Base-by-base conservation (phyloP, 2,888 invertebrate species). In the Graphium colonna region DNA sequence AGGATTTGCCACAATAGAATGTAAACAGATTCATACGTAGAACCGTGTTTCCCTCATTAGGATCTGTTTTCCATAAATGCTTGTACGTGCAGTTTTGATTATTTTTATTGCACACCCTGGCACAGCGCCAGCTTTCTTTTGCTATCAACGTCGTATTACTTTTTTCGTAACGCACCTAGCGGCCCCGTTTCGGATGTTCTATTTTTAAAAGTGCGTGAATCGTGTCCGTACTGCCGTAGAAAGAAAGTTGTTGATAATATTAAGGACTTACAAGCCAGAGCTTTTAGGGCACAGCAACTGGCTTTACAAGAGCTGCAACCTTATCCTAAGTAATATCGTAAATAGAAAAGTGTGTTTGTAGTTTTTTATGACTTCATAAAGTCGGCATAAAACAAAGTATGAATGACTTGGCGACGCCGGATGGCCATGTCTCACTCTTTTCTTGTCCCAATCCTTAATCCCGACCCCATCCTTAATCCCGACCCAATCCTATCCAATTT, bases 101-200 rank as follows among this genome's bases (percentile, higher is more conserved):
- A 62, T 61, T 63, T 64, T 59, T 62, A 63, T 60, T 65, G 60
- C 64, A 64, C 13, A 48, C 12, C n/a, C 52, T 67, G 68, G 68
- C 60, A 15, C 7, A 0, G 3, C 7, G 64, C 68, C 69, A 69
- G 59, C 57, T 50, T 56, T 54, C n/a, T 55, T 56, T 53, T 46
- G 42, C 36, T 38, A 48, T 42, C 38, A 56, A 58, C 46, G 45
- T 53, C 55, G 55, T 56, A 58, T 60, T 52, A 60, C 57, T 57
- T 59, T 59, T 60, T 60, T 55, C 51, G 38, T 36, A 9, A 45
- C 44, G 52, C 53, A 57, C 59, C 52, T 21, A 21, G 21, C 21
- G 62, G 51, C 56, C 61, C 52, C 56, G 51, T 53, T 61, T 52
- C 56, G 28, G 17, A 15, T 17, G 56, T 26, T 31, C 49, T 61